phyloP scores from a whole-genome alignment of 2,797 vertebrate genomes.

The Rhyacichthys aspro region DNA sequence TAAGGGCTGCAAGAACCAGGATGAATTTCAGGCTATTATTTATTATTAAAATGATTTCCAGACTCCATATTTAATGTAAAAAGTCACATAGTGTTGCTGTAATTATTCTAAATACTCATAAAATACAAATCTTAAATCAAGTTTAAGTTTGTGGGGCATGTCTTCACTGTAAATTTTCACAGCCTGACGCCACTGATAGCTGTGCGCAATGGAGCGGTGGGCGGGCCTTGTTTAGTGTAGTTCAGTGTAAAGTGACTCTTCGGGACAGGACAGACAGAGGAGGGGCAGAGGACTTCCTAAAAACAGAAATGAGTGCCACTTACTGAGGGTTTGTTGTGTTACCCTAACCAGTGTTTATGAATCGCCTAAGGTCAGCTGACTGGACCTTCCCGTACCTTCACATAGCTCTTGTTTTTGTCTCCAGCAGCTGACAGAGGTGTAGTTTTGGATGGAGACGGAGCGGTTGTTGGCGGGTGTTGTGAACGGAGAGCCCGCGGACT shows the following conservation, averaged over 20 bases:
- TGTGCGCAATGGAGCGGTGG: background rate
- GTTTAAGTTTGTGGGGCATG: too few species aligned
- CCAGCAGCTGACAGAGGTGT: background rate
- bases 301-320: background rate
- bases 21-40: too few species aligned
- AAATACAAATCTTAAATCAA: too few species aligned
- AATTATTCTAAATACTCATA: too few species aligned
- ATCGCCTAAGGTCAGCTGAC: background rate
- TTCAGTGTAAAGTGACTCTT: background rate
- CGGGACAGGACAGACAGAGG: background rate
- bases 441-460: slow-evolving; percentile 73
- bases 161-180: too few species aligned
- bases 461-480: slow-evolving; percentile 56
- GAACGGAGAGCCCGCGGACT: slow-evolving; percentile 17
- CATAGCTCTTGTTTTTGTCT: background rate
- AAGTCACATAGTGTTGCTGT: too few species aligned
- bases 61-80: too few species aligned
- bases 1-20: too few species aligned
- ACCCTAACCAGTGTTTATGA: background rate
- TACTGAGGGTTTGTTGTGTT: background rate
- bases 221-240: background rate
- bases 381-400: background rate
- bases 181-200: background rate
- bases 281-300: slow-evolving; percentile 6
- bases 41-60: too few species aligned